These are phyloP conservation scores for Dascyllus trimaculatus DNA, from an alignment of 2,113 vertebrate species.

Conservation along the genomic window DNA sequence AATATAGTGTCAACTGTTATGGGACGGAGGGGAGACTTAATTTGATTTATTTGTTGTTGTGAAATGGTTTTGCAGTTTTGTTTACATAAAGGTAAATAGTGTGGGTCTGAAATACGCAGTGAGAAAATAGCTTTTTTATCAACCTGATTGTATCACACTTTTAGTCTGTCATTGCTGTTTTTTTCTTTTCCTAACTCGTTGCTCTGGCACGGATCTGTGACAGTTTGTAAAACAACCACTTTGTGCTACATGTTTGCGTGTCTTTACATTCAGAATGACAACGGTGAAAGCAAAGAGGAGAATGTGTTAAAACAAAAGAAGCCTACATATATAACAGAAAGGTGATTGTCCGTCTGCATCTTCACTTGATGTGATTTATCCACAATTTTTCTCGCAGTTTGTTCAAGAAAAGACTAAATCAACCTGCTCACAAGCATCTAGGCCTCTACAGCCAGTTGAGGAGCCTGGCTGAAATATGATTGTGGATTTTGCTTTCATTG, in stretches of 20 bases:
- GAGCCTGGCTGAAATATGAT: constrained; percentile 53
- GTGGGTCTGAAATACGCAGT: constrained; percentile 4
- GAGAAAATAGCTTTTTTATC: constrained; percentile 48
- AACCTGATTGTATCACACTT: constrained; percentile 48
- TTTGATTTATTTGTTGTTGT: constrained; percentile 18
- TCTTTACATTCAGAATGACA: constrained; percentile 27
- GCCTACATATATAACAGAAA: not conserved
- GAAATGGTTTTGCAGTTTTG: constrained; percentile 33
- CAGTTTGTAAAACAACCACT: constrained; percentile 25
- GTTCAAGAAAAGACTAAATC: constrained; percentile 21
- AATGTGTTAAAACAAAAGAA: constrained; percentile 11
- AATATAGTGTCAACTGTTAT: constrained; percentile 28
- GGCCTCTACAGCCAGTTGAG: constrained; percentile 30
- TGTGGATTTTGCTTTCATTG: constrained; percentile 44
- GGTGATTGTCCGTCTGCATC: not conserved
- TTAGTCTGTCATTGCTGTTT: constrained; percentile 16
- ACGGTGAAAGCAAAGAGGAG: not conserved
- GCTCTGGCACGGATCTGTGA: constrained; percentile 26
- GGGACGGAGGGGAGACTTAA: constrained; percentile 25
- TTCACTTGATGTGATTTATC: not conserved
- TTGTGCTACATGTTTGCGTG: constrained; percentile 1
- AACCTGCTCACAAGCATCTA: constrained; percentile 40
- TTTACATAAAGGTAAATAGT: constrained; percentile 42
- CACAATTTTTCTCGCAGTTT: constrained; percentile 10
- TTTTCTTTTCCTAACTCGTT: constrained; percentile 21